These are phyloP conservation scores for Mamestra brassicae DNA, from an alignment of 2,888 invertebrate species.

Conservation along the genomic window DNA sequence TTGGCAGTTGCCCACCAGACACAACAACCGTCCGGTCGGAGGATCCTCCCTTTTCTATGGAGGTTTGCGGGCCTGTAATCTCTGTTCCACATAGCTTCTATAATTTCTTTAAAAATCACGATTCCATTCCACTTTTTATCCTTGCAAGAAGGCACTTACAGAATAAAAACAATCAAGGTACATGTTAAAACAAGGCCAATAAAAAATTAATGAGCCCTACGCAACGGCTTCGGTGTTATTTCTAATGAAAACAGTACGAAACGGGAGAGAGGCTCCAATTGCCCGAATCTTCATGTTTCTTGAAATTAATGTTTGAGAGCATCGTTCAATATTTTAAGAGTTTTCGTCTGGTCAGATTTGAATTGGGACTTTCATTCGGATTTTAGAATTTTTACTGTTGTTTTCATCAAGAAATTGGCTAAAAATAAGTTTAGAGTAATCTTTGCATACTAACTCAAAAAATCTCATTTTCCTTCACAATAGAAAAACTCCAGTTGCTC, in stretches of 20 bases:
- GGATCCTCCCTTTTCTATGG: no score
- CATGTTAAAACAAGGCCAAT: slow-evolving; percentile 12
- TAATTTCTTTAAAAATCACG: no score
- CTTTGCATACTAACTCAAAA: no score
- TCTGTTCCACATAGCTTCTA: no score
- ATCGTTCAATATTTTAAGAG: slow-evolving; percentile 26
- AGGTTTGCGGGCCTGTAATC: no score
- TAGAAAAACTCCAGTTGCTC: no score
- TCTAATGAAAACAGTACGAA: slow-evolving; percentile 37
- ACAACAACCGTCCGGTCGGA: no score
- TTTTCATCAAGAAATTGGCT: background rate
- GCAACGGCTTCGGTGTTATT: slow-evolving; percentile 5
- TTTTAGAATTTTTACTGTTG: background rate
- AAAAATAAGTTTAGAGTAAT: no score
- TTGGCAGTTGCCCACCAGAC: no score
- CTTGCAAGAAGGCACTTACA: background rate
- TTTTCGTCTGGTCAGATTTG: background rate
- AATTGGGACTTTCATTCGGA: background rate
- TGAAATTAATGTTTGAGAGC: slow-evolving; percentile 14
- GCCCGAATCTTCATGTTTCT: slow-evolving; percentile 34
- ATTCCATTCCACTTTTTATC: no score
- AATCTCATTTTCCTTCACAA: no score
- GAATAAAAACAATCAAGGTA: background rate
- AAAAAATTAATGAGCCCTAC: slow-evolving; percentile 37
- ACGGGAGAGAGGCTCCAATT: slow-evolving; percentile 4